phyloP scores from a whole-genome alignment of 2,888 invertebrate genomes.

The Brenthis daphne region DNA sequence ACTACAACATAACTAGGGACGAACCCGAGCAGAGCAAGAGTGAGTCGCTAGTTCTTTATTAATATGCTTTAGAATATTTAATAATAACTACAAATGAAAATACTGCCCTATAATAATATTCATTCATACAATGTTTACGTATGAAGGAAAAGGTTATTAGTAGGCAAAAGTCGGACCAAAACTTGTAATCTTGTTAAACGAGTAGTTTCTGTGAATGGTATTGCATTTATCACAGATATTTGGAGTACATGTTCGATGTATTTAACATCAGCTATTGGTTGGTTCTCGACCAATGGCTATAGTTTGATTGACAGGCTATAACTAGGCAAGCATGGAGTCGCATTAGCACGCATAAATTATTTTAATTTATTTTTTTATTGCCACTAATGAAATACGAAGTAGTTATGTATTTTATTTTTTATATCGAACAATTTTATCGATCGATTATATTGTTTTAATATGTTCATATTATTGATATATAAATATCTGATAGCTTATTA shows the following conservation, averaged over 20 bases:
- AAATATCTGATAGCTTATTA: too few species aligned
- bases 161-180: neutral
- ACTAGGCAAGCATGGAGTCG: conserved; percentile 56
- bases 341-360: conserved; percentile 38
- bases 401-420: conserved; percentile 23
- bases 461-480: too few species aligned
- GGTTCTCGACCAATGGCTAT: conserved; percentile 57
- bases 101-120: too few species aligned
- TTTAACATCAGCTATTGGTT: conserved; percentile 57
- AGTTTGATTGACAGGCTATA: conserved; percentile 58
- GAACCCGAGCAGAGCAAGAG: too few species aligned
- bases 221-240: conserved; percentile 38
- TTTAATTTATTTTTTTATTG: conserved; percentile 43
- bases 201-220: conserved; percentile 28
- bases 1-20: too few species aligned
- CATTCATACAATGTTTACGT: too few species aligned
- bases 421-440: too few species aligned
- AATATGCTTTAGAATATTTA: too few species aligned
- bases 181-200: neutral
- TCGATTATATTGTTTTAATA: too few species aligned
- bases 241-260: conserved; percentile 32
- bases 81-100: too few species aligned
- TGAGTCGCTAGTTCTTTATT: too few species aligned
- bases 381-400: conserved; percentile 25
- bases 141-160: neutral